Evolutionary conservation across 2,888 invertebrate species (phyloP).

Genomic region (Drosophila atripex): DNA sequence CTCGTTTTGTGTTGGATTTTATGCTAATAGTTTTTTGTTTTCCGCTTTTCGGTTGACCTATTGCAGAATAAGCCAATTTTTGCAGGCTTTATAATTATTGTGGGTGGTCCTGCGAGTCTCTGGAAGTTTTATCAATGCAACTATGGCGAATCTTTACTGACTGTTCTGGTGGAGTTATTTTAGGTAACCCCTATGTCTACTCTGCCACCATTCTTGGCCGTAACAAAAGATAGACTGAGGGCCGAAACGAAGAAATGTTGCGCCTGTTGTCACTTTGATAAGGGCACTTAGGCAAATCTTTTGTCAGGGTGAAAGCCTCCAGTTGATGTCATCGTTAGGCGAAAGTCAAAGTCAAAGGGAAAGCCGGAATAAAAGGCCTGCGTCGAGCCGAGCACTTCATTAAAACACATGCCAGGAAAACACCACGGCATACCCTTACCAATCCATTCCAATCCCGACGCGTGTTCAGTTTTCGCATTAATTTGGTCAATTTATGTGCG

Average conservation of each 20-base stretch:
- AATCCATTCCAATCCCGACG: conserved; percentile 34
- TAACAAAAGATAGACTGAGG: conserved; percentile 14
- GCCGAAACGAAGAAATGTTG: conserved; percentile 31
- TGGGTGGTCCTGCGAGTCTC: conserved; percentile 1
- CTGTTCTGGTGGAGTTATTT: not conserved
- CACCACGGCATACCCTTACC: conserved; percentile 11
- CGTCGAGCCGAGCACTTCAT: conserved; percentile 45
- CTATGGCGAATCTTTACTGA: too few species aligned
- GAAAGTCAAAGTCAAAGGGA: conserved; percentile 49
- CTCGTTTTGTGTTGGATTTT: conserved; percentile 26
- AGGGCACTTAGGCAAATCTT: conserved; percentile 73
- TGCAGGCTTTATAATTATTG: conserved; percentile 32
- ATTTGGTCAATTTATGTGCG: conserved; percentile 71
- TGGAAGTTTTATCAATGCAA: conserved; percentile 50
- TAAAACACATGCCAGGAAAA: conserved; percentile 43
- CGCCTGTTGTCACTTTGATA: conserved; percentile 78
- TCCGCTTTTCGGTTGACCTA: conserved; percentile 30
- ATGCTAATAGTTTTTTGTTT: conserved; percentile 43
- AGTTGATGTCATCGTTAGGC: conserved; percentile 52
- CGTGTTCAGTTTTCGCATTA: conserved; percentile 62
- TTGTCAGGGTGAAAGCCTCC: conserved; percentile 28
- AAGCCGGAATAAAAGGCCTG: conserved; percentile 32
- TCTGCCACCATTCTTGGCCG: conserved; percentile 19
- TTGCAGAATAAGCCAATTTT: conserved; percentile 46
- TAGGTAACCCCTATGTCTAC: not conserved